Evolutionary conservation across 2,113 vertebrate species (phyloP), one percentile per base, ranked within the genome.

Genomic region (Brienomyrus longianalis): DNA sequence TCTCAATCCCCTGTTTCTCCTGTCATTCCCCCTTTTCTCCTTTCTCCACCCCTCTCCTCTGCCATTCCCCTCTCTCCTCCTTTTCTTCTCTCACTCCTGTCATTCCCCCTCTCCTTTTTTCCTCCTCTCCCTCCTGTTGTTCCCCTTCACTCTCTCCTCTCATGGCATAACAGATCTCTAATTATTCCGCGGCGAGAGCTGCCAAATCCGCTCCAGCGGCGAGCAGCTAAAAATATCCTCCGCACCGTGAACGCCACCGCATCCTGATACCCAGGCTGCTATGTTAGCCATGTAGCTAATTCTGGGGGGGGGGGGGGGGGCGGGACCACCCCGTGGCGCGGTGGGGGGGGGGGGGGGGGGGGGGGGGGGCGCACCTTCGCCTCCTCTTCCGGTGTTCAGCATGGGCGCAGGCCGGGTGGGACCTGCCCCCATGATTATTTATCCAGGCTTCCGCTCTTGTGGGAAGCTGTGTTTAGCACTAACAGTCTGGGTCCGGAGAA

Each of bases 171-270:
- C 83, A 80, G 89, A 90, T 92, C 91, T 92, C 88, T 92, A 92
- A 91, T 92, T 91, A 90, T 84, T 70, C 86, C 83, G 86, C 59
- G 91, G 83, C 90, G 88, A 90, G 91, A 66, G 80, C 83, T 86
- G 87, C 89, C 89, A 48, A 89, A 89, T 91, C 86, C 35, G 77
- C 70, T 88, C 89, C 89, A 90, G 90, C 31, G 47, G 31, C 52
- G 83, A 84, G 39, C 90, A 56, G 86, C 90, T 92, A 92, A 90
- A 92, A 93, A 93, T 92, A 93, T 80, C 70, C n/a, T 43, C 5
- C 35, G 45, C 50, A 50, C 87, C 83, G 87, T 59, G 11, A 48
- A 47, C 11, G 35, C 35, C 27, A 47, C 51, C 27, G 21, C 50
- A 85, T 83, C 59, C 62, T 39, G 77, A 86, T 48, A 54, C 35